Conservation (phyloP, 2,888 invertebrate species). For the Phytoseiulus persimilis region DNA sequence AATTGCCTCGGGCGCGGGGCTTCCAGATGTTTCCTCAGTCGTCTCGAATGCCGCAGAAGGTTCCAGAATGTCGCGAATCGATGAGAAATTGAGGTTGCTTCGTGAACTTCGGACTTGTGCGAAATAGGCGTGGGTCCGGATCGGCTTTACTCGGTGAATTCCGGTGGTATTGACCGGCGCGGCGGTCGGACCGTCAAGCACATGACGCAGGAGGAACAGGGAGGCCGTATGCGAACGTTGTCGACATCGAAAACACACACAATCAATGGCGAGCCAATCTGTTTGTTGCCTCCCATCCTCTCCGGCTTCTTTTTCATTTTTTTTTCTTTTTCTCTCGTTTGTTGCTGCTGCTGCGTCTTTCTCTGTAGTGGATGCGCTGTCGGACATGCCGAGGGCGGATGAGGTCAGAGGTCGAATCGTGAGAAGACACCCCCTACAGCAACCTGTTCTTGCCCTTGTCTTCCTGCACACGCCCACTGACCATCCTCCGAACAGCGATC, state of each 20-base stretch:
- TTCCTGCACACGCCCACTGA: constrained; percentile 5
- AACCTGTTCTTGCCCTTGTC: constrained; percentile 5
- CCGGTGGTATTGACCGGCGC: not conserved
- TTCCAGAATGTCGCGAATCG: no score
- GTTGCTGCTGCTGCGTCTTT: not conserved
- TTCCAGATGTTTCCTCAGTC: not conserved
- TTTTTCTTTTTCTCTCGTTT: not conserved
- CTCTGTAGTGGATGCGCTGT: not conserved
- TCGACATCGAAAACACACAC: not conserved
- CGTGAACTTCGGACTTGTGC: no score
- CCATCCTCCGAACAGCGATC: constrained; percentile 5
- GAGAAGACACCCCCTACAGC: not conserved
- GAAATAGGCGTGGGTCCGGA: no score
- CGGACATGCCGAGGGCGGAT: not conserved
- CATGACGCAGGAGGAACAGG: not conserved
- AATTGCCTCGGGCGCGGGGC: not conserved
- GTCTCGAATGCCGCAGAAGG: no score
- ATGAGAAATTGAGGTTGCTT: no score
- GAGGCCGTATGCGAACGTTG: not conserved
- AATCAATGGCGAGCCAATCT: not conserved
- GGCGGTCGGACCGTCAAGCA: not conserved
- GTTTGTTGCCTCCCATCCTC: not conserved
- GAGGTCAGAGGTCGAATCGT: not conserved
- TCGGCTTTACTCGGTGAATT: not conserved
- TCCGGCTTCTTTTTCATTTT: not conserved